These are phyloP conservation scores for Heliconius melpomene DNA, from an alignment of 1,140 invertebrate genomes.

Conservation along the genomic window DNA sequence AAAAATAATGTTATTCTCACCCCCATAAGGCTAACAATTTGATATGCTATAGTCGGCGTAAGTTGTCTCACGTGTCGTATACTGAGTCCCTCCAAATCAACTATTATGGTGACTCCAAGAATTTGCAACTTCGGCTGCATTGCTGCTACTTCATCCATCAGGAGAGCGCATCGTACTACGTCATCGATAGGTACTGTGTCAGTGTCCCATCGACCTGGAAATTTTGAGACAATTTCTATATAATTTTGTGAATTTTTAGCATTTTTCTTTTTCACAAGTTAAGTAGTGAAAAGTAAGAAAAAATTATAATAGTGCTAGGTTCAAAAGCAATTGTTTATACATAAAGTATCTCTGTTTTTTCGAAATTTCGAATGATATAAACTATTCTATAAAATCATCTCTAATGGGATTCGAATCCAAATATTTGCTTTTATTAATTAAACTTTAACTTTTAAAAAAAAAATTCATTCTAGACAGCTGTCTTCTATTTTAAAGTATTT, in stretches of 20 bases:
- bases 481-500: neutral
- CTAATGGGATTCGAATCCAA: too few relatives aligned
- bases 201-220: constrained; percentile 86
- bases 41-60: constrained; percentile 61
- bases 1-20: constrained; percentile 41
- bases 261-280: too few relatives aligned
- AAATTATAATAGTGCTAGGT: too few relatives aligned
- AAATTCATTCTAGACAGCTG: too few relatives aligned
- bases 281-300: too few relatives aligned
- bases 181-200: constrained; percentile 84
- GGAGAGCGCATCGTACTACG: constrained; percentile 86
- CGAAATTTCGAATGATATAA: too few relatives aligned
- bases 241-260: neutral
- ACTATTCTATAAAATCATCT: too few relatives aligned
- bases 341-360: too few relatives aligned
- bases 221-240: neutral
- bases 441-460: too few relatives aligned
- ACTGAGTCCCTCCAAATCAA: constrained; percentile 86
- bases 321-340: too few relatives aligned
- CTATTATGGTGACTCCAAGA: constrained; percentile 87
- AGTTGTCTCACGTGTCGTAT: constrained; percentile 86
- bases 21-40: constrained; percentile 70
- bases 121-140: constrained; percentile 88
- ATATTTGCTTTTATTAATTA: too few relatives aligned
- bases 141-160: constrained; percentile 86